Base-by-base conservation (phyloP, 2,113 vertebrate species). In the Aviceda subcristata region DNA sequence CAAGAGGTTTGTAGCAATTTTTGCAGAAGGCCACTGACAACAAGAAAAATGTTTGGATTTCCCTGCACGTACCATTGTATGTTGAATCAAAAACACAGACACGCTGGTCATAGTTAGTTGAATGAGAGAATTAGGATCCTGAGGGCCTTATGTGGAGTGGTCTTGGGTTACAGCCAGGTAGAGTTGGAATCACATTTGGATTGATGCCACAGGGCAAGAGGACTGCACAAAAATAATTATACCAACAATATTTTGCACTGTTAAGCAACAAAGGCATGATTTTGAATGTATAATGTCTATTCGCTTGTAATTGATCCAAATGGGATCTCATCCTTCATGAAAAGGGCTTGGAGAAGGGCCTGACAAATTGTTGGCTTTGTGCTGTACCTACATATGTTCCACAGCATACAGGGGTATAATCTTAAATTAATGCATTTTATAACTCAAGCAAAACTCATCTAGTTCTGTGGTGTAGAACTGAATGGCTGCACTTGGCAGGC, bases 351-450 rank as follows among this genome's bases (percentile, higher is more conserved):
- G 96, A 96, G 80, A 95, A 75, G 53, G 91, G 91, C 90, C 94
- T 96, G 96, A 97, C 81, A 96, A 97, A 97, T 94, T 87, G 94
- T 97, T 96, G 64, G 92, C 88, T 96, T 89, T 89, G 92, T 94
- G 92, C 91, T 95, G 75, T 92, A 97, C 96, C 96, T 93, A 97
- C 96, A 97, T 98, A 96, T 95, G 97, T 95, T 96, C 76, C 87
- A 71, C 94, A 38, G 88, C 94, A 93, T 95, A 90, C 83, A 95
- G 77, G 85, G 95, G 95, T 74, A 94, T 97, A 94, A 97, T 94
- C 95, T 93, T 90, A 96, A 96, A 97, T 97, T 97, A 97, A 97
- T 97, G 95, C 27, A 57, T 95, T 98, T 97, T 97, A 96, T 92
- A 97, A 96, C 85, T 95, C 45, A 24, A 93, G 85, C 53, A 94